Evolutionary conservation across 2,888 invertebrate genomes (phyloP), one percentile per base, ranked within the genome.

Genomic region (Leptothorax acervorum): DNA sequence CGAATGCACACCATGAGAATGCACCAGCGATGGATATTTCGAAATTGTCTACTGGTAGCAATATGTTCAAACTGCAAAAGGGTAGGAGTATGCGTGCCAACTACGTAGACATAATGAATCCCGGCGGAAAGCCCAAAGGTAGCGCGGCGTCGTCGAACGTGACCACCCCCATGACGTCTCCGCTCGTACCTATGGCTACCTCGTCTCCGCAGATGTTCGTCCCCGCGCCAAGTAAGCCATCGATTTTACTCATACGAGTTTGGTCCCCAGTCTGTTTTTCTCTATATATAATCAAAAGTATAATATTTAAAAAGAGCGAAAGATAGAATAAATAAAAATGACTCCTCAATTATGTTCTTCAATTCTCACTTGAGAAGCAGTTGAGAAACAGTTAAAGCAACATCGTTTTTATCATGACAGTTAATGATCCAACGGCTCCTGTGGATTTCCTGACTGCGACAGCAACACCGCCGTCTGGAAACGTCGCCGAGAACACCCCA

Each of bases 71-170:
- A 95, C 96, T 98, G 95, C 97, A 97, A 94, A 96, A 97, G 91
- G 96, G 96, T 90, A 96, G 97, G 95, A 97, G 97, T 97, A 95
- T 96, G 97, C 93, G 95, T 76, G 92, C 94, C 95, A 93, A 94
- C 89, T 99, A 99, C 95, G 98, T 99, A 91, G 98, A 99, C 95
- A 98, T 99, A 84, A 97, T 98, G 95, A 98, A 98, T 95, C 97
- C 97, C 62, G 95, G 96, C 88, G 97, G 97, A 11, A 57, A 55
- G n/a, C 94, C 94, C 11, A 95, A 95, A 62, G 90, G 94, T 31
- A 89, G 92, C 35, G 90, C 92, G 45, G 87, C 93, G 48, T 93
- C 95, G 4, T 89, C 92, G 62, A 90, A 88, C 31, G 74, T 94
- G 75, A 93, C 95, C 18, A 94, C 95, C 62, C 95, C 95, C 1